Evolutionary conservation across 1,140 invertebrate species (phyloP), one percentile per base, ranked within the genome.

Genomic region (Drosophila fuyamai): DNA sequence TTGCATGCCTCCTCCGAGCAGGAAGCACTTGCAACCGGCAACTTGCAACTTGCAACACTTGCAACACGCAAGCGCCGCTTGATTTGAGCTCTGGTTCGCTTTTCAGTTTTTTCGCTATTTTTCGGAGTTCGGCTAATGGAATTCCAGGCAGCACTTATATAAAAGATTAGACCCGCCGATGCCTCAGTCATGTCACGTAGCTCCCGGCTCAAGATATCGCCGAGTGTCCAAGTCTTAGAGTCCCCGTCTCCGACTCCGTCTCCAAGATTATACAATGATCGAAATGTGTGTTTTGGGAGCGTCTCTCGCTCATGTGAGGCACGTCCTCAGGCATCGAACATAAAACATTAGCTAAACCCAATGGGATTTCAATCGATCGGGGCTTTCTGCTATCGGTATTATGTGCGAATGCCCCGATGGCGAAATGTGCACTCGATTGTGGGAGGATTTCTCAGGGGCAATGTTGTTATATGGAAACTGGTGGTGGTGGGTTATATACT

Each of bases 51-150:
- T 82, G 82, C 74, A 77, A 76, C 68, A 71, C 67, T 71, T 71
- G 67, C 82, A 86, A 76, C 84, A 89, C 84, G 80, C 83, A 88
- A 83, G 76, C 76, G 61, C 68, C 75, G 59, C 72, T 68, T 77
- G 76, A 81, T 80, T 83, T 76, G 51, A 81, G 78, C 74, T 70
- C 73, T 55, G 51, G 27, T 57, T 77, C 51, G 75, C 23, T 54
- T 51, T 32, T 32, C 29, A 23, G 29, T 32, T 8, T 59, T 41
- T 50, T 50, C 46, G 35, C 35, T 29, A 48, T 50, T 63, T 80
- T 58, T 79, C 57, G 76, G 68, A 53, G 81, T 38, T 74, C 32
- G 53, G 53, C 68, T 72, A 72, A 71, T 72, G 68, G 68, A 71
- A 72, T 72, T 71, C 54, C 66, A 58, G 51, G 13, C 48, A n/a